Percentiles rank a stretch among this genome's conserved stretches.
phyloP scores from a whole-genome alignment of 2,797 vertebrate genomes.

The Peromyscus attwateri region DNA sequence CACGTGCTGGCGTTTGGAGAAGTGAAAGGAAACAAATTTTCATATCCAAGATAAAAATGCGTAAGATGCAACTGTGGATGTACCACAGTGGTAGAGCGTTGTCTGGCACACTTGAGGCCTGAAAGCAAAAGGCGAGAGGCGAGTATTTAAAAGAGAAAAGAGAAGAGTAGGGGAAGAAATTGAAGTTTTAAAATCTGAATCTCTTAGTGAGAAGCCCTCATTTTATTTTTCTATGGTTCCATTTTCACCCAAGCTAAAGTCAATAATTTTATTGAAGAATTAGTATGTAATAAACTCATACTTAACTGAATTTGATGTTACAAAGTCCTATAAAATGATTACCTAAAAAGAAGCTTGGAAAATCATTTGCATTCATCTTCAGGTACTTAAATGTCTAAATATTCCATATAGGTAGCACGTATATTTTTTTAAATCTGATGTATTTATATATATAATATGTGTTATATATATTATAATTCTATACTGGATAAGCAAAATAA shows the following conservation, averaged over 20 bases:
- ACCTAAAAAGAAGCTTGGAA: constrained; percentile 8
- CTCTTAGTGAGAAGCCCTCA: background rate
- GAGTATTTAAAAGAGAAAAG: background rate
- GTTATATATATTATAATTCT: background rate
- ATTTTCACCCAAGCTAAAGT: constrained; percentile 18
- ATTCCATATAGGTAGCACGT: background rate
- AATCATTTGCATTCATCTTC: constrained; percentile 34
- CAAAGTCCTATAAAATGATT: background rate
- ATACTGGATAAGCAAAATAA: constrained; percentile 36
- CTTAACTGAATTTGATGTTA: constrained; percentile 39
- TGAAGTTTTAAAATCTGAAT: constrained; percentile 45
- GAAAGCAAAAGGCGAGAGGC: background rate
- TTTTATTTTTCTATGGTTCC: constrained; percentile 38
- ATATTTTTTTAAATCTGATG: background rate
- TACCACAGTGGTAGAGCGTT: background rate
- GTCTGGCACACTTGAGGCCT: background rate
- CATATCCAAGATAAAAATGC: constrained; percentile 13
- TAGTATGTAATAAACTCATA: constrained; percentile 32
- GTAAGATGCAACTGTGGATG: background rate
- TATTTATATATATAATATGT: background rate
- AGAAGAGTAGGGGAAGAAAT: background rate
- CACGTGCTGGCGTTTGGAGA: background rate
- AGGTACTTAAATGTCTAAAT: constrained; percentile 4
- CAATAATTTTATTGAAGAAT: constrained; percentile 38
- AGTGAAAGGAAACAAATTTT: background rate